Percentiles rank a stretch among this genome's conserved stretches.
phyloP scores from a whole-genome alignment of 1,140 invertebrate species.

The Nixonia krombeini region DNA sequence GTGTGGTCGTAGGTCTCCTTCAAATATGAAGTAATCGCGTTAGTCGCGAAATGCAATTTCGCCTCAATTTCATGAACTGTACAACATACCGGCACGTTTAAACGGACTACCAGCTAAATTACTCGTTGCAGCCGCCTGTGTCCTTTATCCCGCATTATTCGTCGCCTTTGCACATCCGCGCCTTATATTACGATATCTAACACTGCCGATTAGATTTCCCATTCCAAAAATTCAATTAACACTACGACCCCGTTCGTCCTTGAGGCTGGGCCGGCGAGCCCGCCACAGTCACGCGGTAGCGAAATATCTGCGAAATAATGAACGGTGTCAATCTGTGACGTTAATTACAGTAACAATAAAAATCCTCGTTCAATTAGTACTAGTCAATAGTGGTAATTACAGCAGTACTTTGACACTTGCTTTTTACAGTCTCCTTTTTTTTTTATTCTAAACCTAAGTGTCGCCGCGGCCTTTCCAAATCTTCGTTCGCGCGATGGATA shows the following conservation, averaged over 20 bases:
- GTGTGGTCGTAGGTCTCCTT: no score
- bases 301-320: slow-evolving; percentile 31
- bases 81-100: no score
- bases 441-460: slow-evolving; percentile 50
- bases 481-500: slow-evolving; percentile 8
- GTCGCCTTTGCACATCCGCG: no score
- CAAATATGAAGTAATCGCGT: no score
- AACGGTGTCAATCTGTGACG: slow-evolving; percentile 17
- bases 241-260: slow-evolving; percentile 18
- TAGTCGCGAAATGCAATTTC: no score
- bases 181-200: background rate
- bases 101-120: no score
- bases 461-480: slow-evolving; percentile 61
- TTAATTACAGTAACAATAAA: slow-evolving; percentile 29
- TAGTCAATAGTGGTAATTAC: slow-evolving; percentile 59
- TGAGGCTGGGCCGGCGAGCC: no score
- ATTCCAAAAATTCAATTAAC: slow-evolving; percentile 27
- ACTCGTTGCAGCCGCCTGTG: no score
- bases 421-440: slow-evolving; percentile 43
- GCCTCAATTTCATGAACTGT: no score
- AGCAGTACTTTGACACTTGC: slow-evolving; percentile 65
- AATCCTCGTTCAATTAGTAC: slow-evolving; percentile 46
- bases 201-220: background rate
- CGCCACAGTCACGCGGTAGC: no score
- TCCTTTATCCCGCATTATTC: no score